Conservation (phyloP, 2,113 vertebrate species). For the Thermophis baileyi region DNA sequence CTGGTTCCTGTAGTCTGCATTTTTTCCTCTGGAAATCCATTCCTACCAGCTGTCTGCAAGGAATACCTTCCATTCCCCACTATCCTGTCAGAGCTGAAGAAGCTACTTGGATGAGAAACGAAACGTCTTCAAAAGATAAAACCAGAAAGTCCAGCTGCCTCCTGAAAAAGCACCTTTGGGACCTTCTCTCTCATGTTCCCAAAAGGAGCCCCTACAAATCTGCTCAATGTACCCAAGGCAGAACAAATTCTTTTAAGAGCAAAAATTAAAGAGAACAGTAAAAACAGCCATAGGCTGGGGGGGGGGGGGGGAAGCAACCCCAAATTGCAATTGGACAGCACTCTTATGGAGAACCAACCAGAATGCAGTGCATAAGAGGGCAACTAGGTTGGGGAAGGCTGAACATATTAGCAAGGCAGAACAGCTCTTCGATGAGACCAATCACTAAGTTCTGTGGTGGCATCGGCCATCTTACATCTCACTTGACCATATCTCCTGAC, state of each 20-base stretch:
- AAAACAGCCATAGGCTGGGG: neutral
- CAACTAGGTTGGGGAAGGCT: neutral
- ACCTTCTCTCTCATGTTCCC: neutral
- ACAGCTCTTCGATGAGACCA: neutral
- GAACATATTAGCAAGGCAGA: neutral
- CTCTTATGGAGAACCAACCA: neutral
- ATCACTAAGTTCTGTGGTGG: neutral
- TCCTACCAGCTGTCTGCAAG: too few relatives aligned
- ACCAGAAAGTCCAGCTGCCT: too few relatives aligned
- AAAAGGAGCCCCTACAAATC: neutral
- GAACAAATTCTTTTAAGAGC: neutral
- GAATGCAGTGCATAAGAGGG: neutral
- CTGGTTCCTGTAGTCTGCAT: too few relatives aligned
- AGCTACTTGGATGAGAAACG: too few relatives aligned
- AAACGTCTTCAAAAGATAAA: too few relatives aligned
- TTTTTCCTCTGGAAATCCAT: too few relatives aligned
- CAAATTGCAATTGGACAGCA: neutral
- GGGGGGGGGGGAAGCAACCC: neutral
- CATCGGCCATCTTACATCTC: neutral
- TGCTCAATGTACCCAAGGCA: neutral
- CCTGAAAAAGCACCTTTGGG: too few relatives aligned
- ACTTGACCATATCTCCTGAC: neutral
- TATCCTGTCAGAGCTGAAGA: too few relatives aligned
- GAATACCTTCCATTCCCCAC: too few relatives aligned
- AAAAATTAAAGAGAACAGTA: neutral